phyloP scores from a whole-genome alignment of 2,797 vertebrate species.

The Enteromius mattozi region DNA sequence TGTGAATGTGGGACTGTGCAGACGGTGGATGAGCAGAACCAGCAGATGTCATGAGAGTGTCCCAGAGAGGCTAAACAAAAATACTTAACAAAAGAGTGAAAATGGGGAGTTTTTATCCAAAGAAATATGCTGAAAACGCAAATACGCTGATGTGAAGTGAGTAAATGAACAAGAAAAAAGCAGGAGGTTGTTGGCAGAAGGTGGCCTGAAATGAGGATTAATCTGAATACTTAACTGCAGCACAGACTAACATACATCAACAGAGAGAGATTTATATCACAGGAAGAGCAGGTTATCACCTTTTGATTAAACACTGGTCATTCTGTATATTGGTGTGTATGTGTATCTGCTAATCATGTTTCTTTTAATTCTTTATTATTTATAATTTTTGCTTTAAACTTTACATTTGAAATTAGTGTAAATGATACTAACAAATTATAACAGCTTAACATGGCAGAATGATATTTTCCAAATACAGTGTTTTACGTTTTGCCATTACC shows the following conservation, averaged over 20 bases:
- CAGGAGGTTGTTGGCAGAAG: not conserved
- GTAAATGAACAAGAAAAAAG: not conserved
- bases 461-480: not conserved
- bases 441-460: not conserved
- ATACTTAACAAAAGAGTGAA: not conserved
- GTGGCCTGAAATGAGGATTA: not conserved
- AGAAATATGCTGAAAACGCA: too few species aligned
- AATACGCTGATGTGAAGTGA: not conserved
- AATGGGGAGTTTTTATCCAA: not conserved
- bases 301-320: too few species aligned
- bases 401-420: not conserved
- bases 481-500: not conserved
- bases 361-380: not conserved
- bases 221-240: not conserved
- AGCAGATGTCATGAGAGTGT: constrained; percentile 74
- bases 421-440: not conserved
- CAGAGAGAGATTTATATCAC: not conserved
- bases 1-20: not conserved
- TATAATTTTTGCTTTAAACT: not conserved
- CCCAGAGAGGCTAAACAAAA: constrained; percentile 25
- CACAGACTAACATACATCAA: not conserved
- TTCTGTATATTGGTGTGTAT: not conserved
- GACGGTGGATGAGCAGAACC: constrained; percentile 65
- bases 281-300: not conserved
- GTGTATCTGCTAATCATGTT: not conserved